Evolutionary conservation across 1,140 invertebrate species (phyloP), one percentile per base, ranked within the genome.

Genomic region (Drosophila orosa): DNA sequence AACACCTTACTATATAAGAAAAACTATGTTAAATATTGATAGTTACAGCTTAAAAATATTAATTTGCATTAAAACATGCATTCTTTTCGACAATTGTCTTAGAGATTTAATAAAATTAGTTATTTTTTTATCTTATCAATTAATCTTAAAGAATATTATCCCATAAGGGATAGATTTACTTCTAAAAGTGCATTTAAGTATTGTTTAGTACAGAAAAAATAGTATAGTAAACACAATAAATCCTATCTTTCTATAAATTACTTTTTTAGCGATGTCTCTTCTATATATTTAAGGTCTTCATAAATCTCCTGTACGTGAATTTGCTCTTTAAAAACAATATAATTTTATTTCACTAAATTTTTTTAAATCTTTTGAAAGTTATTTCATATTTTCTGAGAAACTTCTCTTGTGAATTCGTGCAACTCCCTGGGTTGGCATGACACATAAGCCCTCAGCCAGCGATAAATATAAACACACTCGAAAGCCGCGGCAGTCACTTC

Each of bases 351-450:
- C 8, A 12, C 29, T 59, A 47, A 13, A 10, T 25, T n/a, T n/a
- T 22, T 9, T 13, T 9, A 4, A 22, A 24, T 58, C 24, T 29
- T n/a, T 12, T 1, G 13, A n/a, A 17, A 62, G 3, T 7, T 22
- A 3, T 6, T 4, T 15, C 0, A 59, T 17, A 39, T 25, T 24
- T 31, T 4, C 15, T 24, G 15, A 22, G 29, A n/a, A 3, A 3
- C 3, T 35, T 8, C 8, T 6, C 27, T 54, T 22, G 13, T 7
- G 1, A 39, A 61, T 54, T 54, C 47, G 0, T 31, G 15, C 9
- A 68, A 67, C 61, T 52, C 35, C 31, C 15, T 29, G 33, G 22
- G 78, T 80, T 80, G 62, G 27, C 72, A 76, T 44, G 78, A 19
- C 59, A 45, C 57, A 42, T 80, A 80, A 80, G 63, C 54, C 52